Evolutionary conservation across 2,888 invertebrate genomes (phyloP).

Genomic region (Sericinus montela): DNA sequence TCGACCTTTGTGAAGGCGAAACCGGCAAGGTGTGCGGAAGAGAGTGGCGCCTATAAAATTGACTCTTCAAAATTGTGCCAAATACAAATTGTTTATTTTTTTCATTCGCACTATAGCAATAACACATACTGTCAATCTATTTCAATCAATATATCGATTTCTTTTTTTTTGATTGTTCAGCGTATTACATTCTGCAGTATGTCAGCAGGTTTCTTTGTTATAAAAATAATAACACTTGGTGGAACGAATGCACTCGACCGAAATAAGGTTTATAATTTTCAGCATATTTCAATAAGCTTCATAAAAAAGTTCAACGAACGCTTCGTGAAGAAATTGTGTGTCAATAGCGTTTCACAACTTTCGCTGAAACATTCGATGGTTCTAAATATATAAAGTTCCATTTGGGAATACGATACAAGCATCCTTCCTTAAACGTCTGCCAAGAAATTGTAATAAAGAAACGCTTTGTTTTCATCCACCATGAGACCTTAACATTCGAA

Average conservation of each 20-base stretch:
- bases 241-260: too few species aligned
- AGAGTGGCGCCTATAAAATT: constrained; percentile 11
- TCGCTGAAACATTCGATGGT: constrained; percentile 24
- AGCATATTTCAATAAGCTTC: neutral
- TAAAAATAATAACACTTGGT: too few species aligned
- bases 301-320: constrained; percentile 27
- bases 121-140: neutral
- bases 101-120: neutral
- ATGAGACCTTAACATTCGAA: constrained; percentile 1
- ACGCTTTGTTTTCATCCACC: neutral
- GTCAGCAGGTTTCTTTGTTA: too few species aligned
- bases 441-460: constrained; percentile 11
- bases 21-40: constrained; percentile 10
- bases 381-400: constrained; percentile 5
- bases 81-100: neutral
- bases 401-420: constrained; percentile 30
- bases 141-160: too few species aligned
- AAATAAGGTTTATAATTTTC: neutral
- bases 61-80: neutral
- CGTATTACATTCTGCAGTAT: neutral
- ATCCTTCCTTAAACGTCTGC: constrained; percentile 46
- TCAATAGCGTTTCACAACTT: constrained; percentile 34
- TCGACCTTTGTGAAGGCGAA: constrained; percentile 8
- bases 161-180: neutral
- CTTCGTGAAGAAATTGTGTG: constrained; percentile 28